Evolutionary conservation across 53 echinoderm and acorn worm genomes (phyloP), one percentile per base, ranked within the genome.

Genomic region (Stichopus horrens): DNA sequence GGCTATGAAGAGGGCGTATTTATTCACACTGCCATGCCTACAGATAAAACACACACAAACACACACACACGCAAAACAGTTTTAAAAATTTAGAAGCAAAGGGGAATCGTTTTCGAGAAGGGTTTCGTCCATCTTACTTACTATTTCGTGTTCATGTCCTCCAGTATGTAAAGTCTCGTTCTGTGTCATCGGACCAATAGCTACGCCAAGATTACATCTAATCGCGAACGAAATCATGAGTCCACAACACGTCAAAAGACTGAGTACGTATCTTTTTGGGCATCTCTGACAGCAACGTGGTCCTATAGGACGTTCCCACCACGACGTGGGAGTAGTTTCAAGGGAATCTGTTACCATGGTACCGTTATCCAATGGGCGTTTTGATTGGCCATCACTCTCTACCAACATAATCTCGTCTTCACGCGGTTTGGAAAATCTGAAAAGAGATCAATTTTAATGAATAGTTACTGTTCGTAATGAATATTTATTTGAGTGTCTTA

Each of bases 211-310:
- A 59, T 97, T 97, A 78, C 97, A 97, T 13, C 97, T 81, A 20
- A 97, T 97, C 77, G 95, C 97, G 51, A 97, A 97, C 8, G 97
- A 95, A 58, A 97, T 97, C 75, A 93, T 90, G 68, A 97, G 95
- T 5, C 97, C 97, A 11, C 94, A 79, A 75, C 95, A 97, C 76
- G 94, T 97, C 85, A 95, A 90, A 0, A 97, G 91, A 11, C 95
- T 95, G 4, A 97, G 92, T 58, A 94, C 60, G 55, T 95, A 95
- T 21, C 97, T 94, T 77, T 97, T 97, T 8, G 96, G 91, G 51
- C 95, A 88, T 21, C 71, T 59, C 60, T 74, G 53, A 21, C 88
- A 91, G 19, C 88, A 88, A 6, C 52, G 11, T 0, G 89, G 86
- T 19, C 92, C 87, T 21, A 74, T 55, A 9, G 87, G 87, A 9